Evolutionary conservation across 2,888 invertebrate species (phyloP).

Genomic region (Heliconius charithonia): DNA sequence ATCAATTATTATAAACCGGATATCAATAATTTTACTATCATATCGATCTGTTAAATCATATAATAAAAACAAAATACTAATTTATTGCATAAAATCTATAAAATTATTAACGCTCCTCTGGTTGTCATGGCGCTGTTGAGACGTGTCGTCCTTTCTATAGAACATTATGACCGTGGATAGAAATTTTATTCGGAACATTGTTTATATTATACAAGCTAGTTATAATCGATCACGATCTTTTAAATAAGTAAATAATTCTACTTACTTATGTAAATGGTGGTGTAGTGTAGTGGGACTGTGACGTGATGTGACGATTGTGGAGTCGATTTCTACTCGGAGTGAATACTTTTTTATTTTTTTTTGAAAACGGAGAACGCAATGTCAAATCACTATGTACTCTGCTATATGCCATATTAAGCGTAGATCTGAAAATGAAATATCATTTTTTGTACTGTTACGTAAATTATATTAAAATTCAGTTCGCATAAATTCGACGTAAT

Average conservation of each 20-base stretch:
- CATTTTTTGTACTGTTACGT: not conserved
- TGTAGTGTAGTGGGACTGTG: not conserved
- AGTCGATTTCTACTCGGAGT: not conserved
- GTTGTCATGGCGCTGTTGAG: not conserved
- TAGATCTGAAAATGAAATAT: not conserved
- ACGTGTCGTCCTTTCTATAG: not conserved
- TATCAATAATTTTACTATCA: not conserved
- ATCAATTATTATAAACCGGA: not conserved
- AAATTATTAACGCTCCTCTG: not conserved
- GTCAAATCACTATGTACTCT: not conserved
- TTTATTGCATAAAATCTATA: not conserved
- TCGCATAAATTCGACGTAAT: constrained; percentile 2
- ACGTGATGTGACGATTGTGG: not conserved
- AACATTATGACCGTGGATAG: not conserved
- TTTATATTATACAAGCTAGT: not conserved
- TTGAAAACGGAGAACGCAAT: not conserved
- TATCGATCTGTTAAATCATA: not conserved
- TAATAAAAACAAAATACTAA: not conserved
- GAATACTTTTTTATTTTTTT: not conserved
- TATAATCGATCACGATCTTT: not conserved
- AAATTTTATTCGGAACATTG: not conserved
- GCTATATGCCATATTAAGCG: not conserved
- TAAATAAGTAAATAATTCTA: not conserved
- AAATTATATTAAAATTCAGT: not conserved
- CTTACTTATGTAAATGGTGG: not conserved